A percentile compares a stretch with the other conserved stretches of the same genome.
Conservation (phyloP, 2,113 vertebrate species). For the Tringa solitaria region DNA sequence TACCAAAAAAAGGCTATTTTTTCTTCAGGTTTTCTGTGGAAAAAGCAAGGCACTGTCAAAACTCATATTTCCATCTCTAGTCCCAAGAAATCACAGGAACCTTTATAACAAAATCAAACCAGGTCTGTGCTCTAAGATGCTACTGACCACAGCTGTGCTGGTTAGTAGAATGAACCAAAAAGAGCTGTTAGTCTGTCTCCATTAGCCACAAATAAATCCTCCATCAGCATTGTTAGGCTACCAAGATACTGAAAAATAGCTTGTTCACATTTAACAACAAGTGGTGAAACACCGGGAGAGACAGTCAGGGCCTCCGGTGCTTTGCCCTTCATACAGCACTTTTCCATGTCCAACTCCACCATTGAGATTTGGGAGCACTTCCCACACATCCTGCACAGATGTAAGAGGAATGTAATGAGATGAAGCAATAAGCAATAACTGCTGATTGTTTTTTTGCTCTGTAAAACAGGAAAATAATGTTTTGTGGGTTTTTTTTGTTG, state of each 20-base stretch:
- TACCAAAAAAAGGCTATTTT: not conserved
- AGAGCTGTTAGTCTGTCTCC: not conserved
- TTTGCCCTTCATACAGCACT: not conserved
- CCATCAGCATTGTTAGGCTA: not conserved
- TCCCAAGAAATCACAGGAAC: not conserved
- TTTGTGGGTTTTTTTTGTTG: not conserved
- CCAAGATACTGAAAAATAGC: not conserved
- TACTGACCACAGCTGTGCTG: not conserved
- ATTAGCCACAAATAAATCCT: not conserved
- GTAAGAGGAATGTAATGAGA: not conserved
- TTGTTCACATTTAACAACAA: not conserved
- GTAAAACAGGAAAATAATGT: not conserved
- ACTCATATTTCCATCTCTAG: not conserved
- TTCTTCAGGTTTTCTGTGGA: not conserved
- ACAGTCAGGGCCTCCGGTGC: not conserved
- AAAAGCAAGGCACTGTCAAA: not conserved
- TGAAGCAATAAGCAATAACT: not conserved
- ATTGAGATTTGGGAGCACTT: not conserved
- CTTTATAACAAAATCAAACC: not conserved
- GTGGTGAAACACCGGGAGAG: not conserved
- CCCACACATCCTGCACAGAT: not conserved
- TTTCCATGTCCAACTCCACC: not conserved
- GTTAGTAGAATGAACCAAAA: not conserved
- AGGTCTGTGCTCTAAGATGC: not conserved
- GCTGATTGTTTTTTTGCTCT: not conserved